phyloP scores from a whole-genome alignment of 2,888 invertebrate genomes.

The Silvanus unidentatus region DNA sequence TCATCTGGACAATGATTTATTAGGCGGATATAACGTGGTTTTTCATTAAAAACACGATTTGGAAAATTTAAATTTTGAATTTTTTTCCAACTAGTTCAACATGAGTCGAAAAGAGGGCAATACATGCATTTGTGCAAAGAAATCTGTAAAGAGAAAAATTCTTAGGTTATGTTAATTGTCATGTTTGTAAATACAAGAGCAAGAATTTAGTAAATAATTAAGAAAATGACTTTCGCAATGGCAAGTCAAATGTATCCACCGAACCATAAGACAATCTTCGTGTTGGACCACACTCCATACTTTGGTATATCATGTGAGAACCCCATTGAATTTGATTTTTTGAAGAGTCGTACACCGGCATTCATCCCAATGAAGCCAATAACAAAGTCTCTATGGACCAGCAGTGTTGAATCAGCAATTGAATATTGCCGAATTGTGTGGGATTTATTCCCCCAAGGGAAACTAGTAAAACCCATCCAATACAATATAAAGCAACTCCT shows the following conservation, averaged over 20 bases:
- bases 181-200: too few relatives aligned
- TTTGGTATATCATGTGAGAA: constrained; percentile 81
- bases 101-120: too few relatives aligned
- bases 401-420: constrained; percentile 88
- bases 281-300: constrained; percentile 89
- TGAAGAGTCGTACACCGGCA: constrained; percentile 62
- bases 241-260: constrained; percentile 22
- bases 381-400: constrained; percentile 93
- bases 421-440: constrained; percentile 96
- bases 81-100: too few relatives aligned
- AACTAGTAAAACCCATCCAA: constrained; percentile 56
- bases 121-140: too few relatives aligned
- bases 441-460: constrained; percentile 91
- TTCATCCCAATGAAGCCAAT: constrained; percentile 76
- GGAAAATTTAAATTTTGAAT: too few relatives aligned
- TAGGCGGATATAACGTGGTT: too few relatives aligned
- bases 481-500: not conserved
- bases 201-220: not conserved
- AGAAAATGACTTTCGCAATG: constrained; percentile 15
- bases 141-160: too few relatives aligned
- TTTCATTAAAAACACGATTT: too few relatives aligned
- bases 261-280: constrained; percentile 93
- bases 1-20: too few relatives aligned
- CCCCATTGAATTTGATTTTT: constrained; percentile 76
- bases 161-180: too few relatives aligned